phyloP scores from a whole-genome alignment of 2,888 invertebrate genomes.

The Polia nebulosa region DNA sequence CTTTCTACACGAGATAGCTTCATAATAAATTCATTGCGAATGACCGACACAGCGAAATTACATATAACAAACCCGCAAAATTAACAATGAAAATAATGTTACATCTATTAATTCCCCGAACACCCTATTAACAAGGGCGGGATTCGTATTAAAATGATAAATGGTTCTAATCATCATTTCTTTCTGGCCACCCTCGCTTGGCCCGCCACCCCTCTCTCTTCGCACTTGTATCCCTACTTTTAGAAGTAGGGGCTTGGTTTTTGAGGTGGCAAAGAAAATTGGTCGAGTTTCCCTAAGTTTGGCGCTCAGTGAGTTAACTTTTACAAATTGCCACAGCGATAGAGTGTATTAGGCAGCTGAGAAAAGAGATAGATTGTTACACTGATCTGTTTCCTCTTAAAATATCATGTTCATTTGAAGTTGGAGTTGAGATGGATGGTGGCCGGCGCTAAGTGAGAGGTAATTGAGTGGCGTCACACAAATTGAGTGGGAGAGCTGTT shows the following conservation, averaged over 20 bases:
- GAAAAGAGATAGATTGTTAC: conserved; percentile 84
- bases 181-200: conserved; percentile 70
- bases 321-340: conserved; percentile 87
- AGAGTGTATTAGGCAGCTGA: conserved; percentile 83
- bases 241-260: conserved; percentile 37
- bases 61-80: conserved; percentile 83
- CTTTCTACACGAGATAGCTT: conserved; percentile 65
- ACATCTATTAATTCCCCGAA: conserved; percentile 87
- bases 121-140: conserved; percentile 87
- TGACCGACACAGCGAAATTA: conserved; percentile 76
- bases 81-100: conserved; percentile 88
- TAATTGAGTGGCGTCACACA: conserved; percentile 64
- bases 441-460: conserved; percentile 63
- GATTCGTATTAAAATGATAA: conserved; percentile 90
- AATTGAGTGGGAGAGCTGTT: conserved; percentile 54
- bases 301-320: conserved; percentile 85
- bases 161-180: conserved; percentile 87
- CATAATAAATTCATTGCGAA: conserved; percentile 73
- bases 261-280: conserved; percentile 68
- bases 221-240: conserved; percentile 17
- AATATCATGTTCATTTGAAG: conserved; percentile 75
- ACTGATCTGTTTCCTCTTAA: conserved; percentile 82
- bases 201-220: conserved; percentile 51
- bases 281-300: conserved; percentile 81
- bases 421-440: conserved; percentile 68